Evolutionary conservation across 2,888 invertebrate species (phyloP).

Genomic region (Dicycla oo): DNA sequence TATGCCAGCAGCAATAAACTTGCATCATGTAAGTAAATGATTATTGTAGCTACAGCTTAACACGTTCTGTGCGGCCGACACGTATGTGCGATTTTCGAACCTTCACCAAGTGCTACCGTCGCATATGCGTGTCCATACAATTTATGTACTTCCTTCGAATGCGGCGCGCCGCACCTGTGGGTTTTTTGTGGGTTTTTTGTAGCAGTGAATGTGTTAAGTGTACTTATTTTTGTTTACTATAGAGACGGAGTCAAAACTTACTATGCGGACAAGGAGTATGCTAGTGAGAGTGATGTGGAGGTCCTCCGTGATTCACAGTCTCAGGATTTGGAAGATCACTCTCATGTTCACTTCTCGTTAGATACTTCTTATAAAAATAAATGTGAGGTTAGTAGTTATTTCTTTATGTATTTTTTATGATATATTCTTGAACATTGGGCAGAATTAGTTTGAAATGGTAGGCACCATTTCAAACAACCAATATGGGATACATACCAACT

Average conservation of each 20-base stretch:
- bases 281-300: slow-evolving; percentile 85
- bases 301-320: slow-evolving; percentile 76
- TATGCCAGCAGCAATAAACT: not conserved
- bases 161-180: too few relatives aligned
- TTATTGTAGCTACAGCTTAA: too few relatives aligned
- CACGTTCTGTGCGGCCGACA: too few relatives aligned
- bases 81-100: too few relatives aligned
- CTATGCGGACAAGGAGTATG: slow-evolving; percentile 80
- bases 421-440: not conserved
- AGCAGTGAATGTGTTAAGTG: not conserved
- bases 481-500: not conserved
- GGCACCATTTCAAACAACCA: too few relatives aligned
- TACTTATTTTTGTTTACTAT: slow-evolving; percentile 2
- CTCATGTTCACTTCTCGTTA: slow-evolving; percentile 88
- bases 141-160: too few relatives aligned
- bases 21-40: not conserved
- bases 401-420: not conserved
- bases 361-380: slow-evolving; percentile 87
- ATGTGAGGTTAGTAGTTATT: slow-evolving; percentile 80
- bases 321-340: slow-evolving; percentile 84
- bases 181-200: too few relatives aligned
- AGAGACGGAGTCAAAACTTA: slow-evolving; percentile 84
- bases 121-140: too few relatives aligned
- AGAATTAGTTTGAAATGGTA: not conserved
- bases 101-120: too few relatives aligned